Evolutionary conservation across 2,888 invertebrate genomes (phyloP).

Genomic region (Crematogaster levior): DNA sequence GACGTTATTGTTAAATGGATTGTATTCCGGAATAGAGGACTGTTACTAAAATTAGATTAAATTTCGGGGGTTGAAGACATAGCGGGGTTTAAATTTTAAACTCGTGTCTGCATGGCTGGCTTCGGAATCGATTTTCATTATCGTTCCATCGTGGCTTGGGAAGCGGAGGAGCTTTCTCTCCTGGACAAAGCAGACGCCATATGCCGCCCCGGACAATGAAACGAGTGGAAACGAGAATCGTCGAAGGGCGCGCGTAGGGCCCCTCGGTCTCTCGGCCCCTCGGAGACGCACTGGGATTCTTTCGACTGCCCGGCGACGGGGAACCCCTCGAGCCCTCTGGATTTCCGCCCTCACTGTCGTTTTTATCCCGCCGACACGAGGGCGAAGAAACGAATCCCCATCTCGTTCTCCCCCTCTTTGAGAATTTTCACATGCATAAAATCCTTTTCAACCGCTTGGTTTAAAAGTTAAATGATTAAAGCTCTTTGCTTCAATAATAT

Average conservation of each 20-base stretch:
- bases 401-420: background rate
- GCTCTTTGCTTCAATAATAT: background rate
- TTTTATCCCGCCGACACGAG: constrained; percentile 17
- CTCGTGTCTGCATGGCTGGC: constrained; percentile 22
- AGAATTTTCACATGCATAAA: constrained; percentile 6
- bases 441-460: background rate
- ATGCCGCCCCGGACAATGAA: constrained; percentile 70
- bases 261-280: constrained; percentile 55
- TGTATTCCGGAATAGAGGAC: background rate
- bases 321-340: constrained; percentile 65
- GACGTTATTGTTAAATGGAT: background rate
- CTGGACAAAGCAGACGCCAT: constrained; percentile 71
- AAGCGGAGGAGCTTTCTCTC: constrained; percentile 49
- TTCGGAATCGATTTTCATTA: constrained; percentile 50
- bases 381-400: constrained; percentile 35
- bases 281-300: constrained; percentile 66
- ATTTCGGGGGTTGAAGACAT: background rate
- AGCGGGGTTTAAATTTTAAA: constrained; percentile 34
- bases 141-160: constrained; percentile 36
- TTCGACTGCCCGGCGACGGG: constrained; percentile 60
- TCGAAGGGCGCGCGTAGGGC: constrained; percentile 61
- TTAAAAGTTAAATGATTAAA: background rate
- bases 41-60: constrained; percentile 20
- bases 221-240: constrained; percentile 68
- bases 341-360: constrained; percentile 36